Conservation (phyloP, 2,113 vertebrate species). For the Microcebus lehilahytsara region DNA sequence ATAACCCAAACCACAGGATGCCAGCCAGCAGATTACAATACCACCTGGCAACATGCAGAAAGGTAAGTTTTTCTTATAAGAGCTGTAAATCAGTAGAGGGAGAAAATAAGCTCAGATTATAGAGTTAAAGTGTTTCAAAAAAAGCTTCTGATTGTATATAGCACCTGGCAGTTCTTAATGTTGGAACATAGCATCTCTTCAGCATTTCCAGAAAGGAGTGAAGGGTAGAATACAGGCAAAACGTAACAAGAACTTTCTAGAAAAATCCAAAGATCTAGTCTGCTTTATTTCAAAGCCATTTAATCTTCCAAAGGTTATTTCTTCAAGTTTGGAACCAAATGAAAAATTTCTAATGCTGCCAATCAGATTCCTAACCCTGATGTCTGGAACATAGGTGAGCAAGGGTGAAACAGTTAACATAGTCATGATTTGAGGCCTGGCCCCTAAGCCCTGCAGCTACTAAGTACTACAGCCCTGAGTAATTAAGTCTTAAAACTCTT, state of each 20-base stretch:
- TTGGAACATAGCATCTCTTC: not conserved
- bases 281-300: conserved; percentile 57
- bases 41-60: conserved; percentile 88
- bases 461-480: not conserved
- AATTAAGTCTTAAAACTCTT: not conserved
- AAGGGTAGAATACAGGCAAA: not conserved
- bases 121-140: conserved; percentile 2
- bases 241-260: conserved; percentile 66
- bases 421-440: not conserved
- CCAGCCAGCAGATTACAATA: conserved; percentile 85
- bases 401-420: not conserved
- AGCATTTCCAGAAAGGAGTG: not conserved
- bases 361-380: conserved; percentile 41
- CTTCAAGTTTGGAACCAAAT: conserved; percentile 36
- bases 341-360: conserved; percentile 12
- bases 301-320: conserved; percentile 49
- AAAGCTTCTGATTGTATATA: not conserved
- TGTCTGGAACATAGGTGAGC: conserved; percentile 47
- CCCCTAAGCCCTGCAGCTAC: not conserved
- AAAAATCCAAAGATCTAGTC: conserved; percentile 83
- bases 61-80: conserved; percentile 78
- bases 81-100: not conserved
- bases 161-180: not conserved
- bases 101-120: not conserved
- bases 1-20: conserved; percentile 86